A percentile compares a stretch with the other conserved stretches of the same genome.
Evolutionary conservation across 2,113 vertebrate genomes (phyloP).

Genomic region (Noturus placidus): DNA sequence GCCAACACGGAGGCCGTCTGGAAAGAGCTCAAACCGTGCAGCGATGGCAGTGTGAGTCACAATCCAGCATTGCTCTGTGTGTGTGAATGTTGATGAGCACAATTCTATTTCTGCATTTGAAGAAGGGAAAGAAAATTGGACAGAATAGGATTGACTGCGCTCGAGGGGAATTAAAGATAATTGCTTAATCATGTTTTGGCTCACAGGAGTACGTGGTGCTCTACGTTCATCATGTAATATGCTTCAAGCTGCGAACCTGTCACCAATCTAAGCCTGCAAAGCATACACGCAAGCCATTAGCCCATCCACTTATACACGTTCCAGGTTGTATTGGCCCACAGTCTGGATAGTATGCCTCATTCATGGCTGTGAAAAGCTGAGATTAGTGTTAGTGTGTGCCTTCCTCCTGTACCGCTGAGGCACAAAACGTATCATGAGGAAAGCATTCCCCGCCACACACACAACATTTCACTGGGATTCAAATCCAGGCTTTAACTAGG

Average conservation of each 20-base stretch:
- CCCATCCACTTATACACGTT: background rate
- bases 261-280: constrained; percentile 1
- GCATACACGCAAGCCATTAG: background rate
- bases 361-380: background rate
- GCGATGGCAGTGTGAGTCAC: constrained; percentile 96
- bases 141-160: constrained; percentile 44
- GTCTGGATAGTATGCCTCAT: background rate
- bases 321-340: constrained; percentile 5
- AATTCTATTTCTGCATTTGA: background rate
- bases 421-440: background rate
- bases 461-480: no score
- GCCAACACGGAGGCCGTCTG: constrained; percentile 98
- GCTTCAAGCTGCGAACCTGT: constrained; percentile 5
- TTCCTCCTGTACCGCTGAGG: background rate
- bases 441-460: background rate
- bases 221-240: constrained; percentile 34
- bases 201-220: constrained; percentile 12
- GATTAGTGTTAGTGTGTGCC: background rate
- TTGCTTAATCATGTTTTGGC: constrained; percentile 30
- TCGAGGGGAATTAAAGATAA: constrained; percentile 31
- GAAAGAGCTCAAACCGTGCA: constrained; percentile 98
- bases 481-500: no score
- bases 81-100: constrained; percentile 3
- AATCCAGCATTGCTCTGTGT: background rate
- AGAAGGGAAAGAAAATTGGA: background rate